Evolutionary conservation across 2,113 vertebrate species (phyloP).

Genomic region (Crocuta crocuta): DNA sequence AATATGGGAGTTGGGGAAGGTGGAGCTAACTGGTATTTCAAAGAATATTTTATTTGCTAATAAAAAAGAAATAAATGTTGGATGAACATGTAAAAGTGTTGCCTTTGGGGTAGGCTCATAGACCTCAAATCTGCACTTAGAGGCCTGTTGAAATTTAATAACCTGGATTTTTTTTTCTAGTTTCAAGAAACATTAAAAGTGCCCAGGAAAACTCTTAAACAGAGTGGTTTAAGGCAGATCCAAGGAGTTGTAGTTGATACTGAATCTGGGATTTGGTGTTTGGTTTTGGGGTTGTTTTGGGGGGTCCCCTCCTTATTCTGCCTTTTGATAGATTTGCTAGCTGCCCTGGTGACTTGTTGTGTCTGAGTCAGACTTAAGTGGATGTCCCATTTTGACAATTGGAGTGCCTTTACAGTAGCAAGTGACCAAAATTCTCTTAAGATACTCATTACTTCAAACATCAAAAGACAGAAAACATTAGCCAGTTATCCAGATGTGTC

Average conservation of each 20-base stretch:
- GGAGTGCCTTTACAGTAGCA: not conserved
- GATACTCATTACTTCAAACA: not conserved
- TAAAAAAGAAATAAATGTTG: constrained; percentile 70
- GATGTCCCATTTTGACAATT: not conserved
- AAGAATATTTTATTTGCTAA: constrained; percentile 79
- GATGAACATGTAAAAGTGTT: not conserved
- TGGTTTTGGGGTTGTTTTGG: not conserved
- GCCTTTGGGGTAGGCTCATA: constrained; percentile 71
- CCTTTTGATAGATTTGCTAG: not conserved
- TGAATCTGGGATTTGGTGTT: not conserved
- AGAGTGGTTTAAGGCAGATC: not conserved
- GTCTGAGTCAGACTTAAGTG: not conserved
- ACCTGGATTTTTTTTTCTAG: not conserved
- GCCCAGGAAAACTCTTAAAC: not conserved
- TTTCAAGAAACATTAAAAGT: not conserved
- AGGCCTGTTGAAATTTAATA: constrained; percentile 5
- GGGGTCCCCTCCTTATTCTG: not conserved
- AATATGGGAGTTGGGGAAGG: not conserved
- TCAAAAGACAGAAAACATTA: not conserved
- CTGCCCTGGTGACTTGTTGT: not conserved
- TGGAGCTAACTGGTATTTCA: constrained; percentile 47
- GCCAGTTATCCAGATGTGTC: not conserved
- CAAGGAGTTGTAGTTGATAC: not conserved
- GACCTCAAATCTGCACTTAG: not conserved
- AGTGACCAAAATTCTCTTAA: not conserved